Evolutionary conservation across 2,888 invertebrate genomes (phyloP), one percentile per base, ranked within the genome.

Genomic region (Dicranocentrus wangi): DNA sequence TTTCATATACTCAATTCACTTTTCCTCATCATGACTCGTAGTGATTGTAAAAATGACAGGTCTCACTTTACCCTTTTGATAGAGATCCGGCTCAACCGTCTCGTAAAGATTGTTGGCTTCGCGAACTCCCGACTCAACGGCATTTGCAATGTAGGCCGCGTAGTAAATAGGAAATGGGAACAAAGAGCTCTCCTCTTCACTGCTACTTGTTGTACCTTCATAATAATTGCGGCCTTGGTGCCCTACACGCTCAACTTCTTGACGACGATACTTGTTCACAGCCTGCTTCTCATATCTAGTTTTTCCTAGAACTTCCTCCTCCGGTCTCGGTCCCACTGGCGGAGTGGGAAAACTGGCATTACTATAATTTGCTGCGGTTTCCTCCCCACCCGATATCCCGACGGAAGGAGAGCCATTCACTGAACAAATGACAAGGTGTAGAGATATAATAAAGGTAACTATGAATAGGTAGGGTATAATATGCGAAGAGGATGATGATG

Each of bases 61-160:
- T 78, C 70, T 78, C 78, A 63, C 17, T 47, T 90, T 90, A 88
- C 92, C 92, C 89, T 92, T 90, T 39, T 91, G 89, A 87, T 91
- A 93, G 87, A 90, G 91, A 82, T 89, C 90, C 86, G 89, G 93
- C 89, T 91, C 92, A 87, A 90, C 91, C 87, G 90, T 89, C 87
- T 90, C 90, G 86, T 92, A 92, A 21, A 94, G 88, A 77, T 93
- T 91, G 84, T 92, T 91, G 91, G 93, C 92, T 82, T 91, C 91
- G 85, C 91, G 90, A 87, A 94, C 89, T 1, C 93, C 93, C 86
- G 91, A 92, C 85, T 92, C 91, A 1, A 92, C 91, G n/a, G 93
- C 93, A 87, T 92, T 92, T 80, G 91, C 88, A n/a, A 93, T 88
- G 84, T 92, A 92, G 76, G 88, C 88, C 43, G 84, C 85, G 65